Evolutionary conservation across 2,888 invertebrate genomes (phyloP).

Genomic region (Hypolimnas misippus): DNA sequence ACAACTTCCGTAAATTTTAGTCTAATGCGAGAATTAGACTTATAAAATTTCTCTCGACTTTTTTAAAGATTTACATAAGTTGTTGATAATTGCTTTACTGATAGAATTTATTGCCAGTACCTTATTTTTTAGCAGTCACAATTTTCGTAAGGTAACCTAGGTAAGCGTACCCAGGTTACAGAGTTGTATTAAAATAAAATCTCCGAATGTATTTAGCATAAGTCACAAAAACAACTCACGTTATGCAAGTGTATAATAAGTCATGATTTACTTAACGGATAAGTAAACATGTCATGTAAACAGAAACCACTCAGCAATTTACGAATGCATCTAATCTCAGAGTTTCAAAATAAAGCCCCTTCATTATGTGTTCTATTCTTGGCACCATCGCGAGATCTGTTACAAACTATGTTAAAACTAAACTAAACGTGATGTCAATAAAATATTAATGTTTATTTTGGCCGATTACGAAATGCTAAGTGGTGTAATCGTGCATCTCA

Average conservation of each 20-base stretch:
- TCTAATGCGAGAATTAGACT: too few species aligned
- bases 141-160: too few species aligned
- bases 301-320: constrained; percentile 38
- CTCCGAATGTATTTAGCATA: too few species aligned
- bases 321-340: constrained; percentile 51
- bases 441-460: constrained; percentile 81
- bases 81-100: too few species aligned
- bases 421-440: constrained; percentile 79
- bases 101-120: too few species aligned
- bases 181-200: too few species aligned
- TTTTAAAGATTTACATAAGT: too few species aligned
- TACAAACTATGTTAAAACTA: constrained; percentile 56
- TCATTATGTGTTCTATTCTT: constrained; percentile 71
- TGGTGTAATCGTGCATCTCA: constrained; percentile 63
- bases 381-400: constrained; percentile 55
- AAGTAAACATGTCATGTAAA: constrained; percentile 20
- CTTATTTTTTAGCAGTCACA: too few species aligned
- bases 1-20: not conserved
- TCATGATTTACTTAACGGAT: constrained; percentile 1
- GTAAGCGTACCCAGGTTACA: too few species aligned
- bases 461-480: constrained; percentile 77
- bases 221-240: too few species aligned
- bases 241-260: not conserved
- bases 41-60: too few species aligned
- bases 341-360: constrained; percentile 75